Evolutionary conservation across 2,113 vertebrate genomes (phyloP), one percentile per base, ranked within the genome.

Genomic region (Corydoras sp.): DNA sequence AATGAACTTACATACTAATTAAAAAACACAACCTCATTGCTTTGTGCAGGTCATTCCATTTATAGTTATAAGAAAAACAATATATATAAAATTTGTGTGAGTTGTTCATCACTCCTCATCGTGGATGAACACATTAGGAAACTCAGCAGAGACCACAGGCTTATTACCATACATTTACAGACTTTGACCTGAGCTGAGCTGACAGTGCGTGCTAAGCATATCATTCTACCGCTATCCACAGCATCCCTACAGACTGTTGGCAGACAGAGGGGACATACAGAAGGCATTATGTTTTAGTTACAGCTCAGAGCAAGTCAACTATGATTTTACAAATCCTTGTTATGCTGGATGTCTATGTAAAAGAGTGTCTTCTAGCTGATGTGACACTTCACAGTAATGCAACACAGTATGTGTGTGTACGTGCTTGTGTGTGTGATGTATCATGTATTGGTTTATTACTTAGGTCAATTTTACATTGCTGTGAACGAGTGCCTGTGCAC

Each of bases 161-260:
- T 79, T 35, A 79, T 77, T 77, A 74, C 62, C 76, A 76, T 79
- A 67, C 68, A 65, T 77, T 79, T 79, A 76, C 50, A 65, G 70
- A 73, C 63, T 65, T 10, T 76, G 71, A 76, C 68, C 63, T 71
- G 55, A 73, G 71, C 58, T 58, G 72, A 76, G 50, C 63, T 71
- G 70, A 76, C 67, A 59, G 18, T 31, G 63, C 58, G 58, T 69
- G 67, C 71, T 61, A 53, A 73, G 51, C 61, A 68, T 68, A 56
- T 73, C 10, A 58, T 71, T 58, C 59, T 31, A 35, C 35, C 48
- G 3, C 12, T 13, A 8, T 7, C 18, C 56, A 69, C 55, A 64
- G 18, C 51, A 58, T 69, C 60, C 61, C 49, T 64, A 60, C n/a
- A 59, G 58, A 59, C 35, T 29, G 30, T n/a, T 18, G 24, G n/a